Base-by-base conservation (phyloP, 2,797 vertebrate genomes). In the Heliangelus exortis region DNA sequence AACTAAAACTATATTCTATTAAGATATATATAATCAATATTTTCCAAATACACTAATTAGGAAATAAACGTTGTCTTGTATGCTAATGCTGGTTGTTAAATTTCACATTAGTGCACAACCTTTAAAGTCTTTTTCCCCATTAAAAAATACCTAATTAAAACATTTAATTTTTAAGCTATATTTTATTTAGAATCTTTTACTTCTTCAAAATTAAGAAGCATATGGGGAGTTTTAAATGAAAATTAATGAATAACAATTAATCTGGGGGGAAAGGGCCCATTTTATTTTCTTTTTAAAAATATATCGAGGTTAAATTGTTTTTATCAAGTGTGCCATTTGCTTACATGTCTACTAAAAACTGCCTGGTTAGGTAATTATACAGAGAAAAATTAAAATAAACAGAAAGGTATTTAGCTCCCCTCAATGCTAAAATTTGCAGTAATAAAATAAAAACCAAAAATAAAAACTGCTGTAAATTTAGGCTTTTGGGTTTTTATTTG, bases 61-160 rank as follows among this genome's bases (percentile, higher is more conserved):
- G 7, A 78, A 81, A 68, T 19, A 86, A 63, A 39, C 3, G 0
- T 53, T 54, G 29, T 9, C 18, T 50, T 55, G 2, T 39, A 71
- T 53, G 43, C 3, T 23, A 45, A 61, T 1, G 28, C 12, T 43
- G 0, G 4, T 10, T 39, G 1, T 39, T 50, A 57, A 36, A 31
- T 50, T 62, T 54, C 5, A 1, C 3, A 4, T 54, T 28, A 58
- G 1, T 26, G 20, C 2, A 0, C 6, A 23, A 23, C 1, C 4
- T 65, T 62, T 58, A 22, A 69, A 50, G 15, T 34, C 41, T 57
- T 31, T 45, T 80, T 76, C 10, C 50, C 2, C 1, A 12, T 33
- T 36, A 57, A 18, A 61, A 68, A 16, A 29, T 18, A 25, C 0
- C 1, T 61, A 66, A 15, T 4, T 39, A 39, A 47, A 2, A 8